Evolutionary conservation across 2,888 invertebrate species (phyloP).

Genomic region (Archips xylosteana): DNA sequence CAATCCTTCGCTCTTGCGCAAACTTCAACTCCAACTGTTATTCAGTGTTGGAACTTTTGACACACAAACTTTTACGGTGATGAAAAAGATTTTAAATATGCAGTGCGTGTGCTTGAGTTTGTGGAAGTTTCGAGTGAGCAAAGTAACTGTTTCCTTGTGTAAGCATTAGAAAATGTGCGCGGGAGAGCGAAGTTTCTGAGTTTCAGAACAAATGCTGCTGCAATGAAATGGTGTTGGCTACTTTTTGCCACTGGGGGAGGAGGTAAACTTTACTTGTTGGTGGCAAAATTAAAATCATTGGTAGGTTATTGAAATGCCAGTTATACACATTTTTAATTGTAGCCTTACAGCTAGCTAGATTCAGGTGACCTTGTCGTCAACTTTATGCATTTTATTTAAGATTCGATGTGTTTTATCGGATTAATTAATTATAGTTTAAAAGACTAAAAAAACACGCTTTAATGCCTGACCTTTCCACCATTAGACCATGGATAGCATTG

Average conservation of each 20-base stretch:
- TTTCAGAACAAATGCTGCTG: constrained; percentile 12
- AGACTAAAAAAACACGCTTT: no score
- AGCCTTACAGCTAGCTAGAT: no score
- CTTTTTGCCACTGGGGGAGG: neutral
- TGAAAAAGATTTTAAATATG: constrained; percentile 44
- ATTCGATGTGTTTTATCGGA: no score
- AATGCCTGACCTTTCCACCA: no score
- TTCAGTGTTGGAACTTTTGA: constrained; percentile 54
- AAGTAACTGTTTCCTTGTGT: constrained; percentile 37
- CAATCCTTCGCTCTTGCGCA: constrained; percentile 52
- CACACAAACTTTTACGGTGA: constrained; percentile 50
- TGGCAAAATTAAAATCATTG: neutral
- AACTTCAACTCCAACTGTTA: constrained; percentile 55
- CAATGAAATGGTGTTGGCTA: constrained; percentile 3
- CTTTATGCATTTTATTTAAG: no score
- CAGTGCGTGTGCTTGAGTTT: constrained; percentile 39
- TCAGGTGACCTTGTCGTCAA: no score
- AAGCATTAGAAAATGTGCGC: constrained; percentile 33
- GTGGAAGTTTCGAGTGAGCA: constrained; percentile 34
- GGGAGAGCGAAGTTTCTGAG: constrained; percentile 25
- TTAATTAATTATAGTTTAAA: no score
- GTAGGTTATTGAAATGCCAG: no score
- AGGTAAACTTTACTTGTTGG: neutral
- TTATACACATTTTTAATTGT: no score
- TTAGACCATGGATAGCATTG: no score